These are phyloP conservation scores for Bombus superbus DNA, from an alignment of 1,140 invertebrate genomes.

Conservation along the genomic window DNA sequence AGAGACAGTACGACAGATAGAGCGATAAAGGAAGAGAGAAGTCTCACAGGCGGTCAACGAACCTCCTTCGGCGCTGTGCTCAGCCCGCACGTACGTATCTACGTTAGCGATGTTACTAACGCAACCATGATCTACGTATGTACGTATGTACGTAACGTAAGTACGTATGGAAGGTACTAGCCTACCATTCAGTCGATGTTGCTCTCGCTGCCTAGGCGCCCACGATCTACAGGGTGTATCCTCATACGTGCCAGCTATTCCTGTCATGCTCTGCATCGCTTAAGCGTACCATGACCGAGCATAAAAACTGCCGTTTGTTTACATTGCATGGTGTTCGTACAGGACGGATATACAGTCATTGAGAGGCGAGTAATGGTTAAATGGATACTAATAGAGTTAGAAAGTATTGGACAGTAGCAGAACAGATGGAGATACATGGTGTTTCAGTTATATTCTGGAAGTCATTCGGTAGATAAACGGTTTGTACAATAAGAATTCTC, in stretches of 20 bases:
- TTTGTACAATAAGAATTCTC: too few species aligned
- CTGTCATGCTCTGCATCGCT: not conserved
- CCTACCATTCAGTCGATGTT: conserved; percentile 65
- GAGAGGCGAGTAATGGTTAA: not conserved
- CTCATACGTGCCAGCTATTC: not conserved
- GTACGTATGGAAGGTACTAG: conserved; percentile 24
- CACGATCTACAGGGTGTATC: conserved; percentile 69
- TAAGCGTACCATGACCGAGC: not conserved
- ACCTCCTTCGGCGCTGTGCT: conserved; percentile 63
- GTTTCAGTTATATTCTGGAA: too few species aligned
- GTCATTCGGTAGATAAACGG: too few species aligned
- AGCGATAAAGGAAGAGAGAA: conserved; percentile 58
- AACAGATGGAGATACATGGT: too few species aligned
- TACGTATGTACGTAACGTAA: conserved; percentile 32
- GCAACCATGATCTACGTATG: conserved; percentile 53
- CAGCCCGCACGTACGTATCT: conserved; percentile 47
- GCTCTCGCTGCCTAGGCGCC: conserved; percentile 56
- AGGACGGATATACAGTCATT: not conserved
- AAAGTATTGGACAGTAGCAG: not conserved
- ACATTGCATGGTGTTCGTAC: not conserved
- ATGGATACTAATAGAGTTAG: not conserved
- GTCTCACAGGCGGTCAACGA: conserved; percentile 80
- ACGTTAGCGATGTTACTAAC: conserved; percentile 58
- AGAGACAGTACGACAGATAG: conserved; percentile 36
- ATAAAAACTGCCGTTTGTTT: not conserved